phyloP scores from a whole-genome alignment of 1,140 invertebrate genomes.

The Glomeris maerens region DNA sequence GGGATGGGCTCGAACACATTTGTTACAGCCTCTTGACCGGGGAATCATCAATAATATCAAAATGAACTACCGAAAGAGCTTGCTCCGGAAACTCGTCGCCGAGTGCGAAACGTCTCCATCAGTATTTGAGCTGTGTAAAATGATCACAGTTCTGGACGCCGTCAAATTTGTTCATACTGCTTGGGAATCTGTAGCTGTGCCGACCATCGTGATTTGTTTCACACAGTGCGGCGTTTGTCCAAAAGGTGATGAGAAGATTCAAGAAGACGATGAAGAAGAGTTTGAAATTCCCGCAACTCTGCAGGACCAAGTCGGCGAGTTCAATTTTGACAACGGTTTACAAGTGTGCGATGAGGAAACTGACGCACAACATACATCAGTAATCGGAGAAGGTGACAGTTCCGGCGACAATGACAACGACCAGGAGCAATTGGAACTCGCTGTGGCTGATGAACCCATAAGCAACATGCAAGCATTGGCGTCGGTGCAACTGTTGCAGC shows the following conservation, averaged over 20 bases:
- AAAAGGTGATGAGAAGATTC: no score
- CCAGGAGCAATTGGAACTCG: no score
- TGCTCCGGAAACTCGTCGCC: neutral
- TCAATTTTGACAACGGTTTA: no score
- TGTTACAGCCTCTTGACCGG: conserved; percentile 22
- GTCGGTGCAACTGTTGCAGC: no score
- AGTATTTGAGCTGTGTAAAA: neutral
- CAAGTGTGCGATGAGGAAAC: no score
- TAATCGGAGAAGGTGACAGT: no score
- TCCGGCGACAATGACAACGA: no score
- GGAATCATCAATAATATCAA: conserved; percentile 20
- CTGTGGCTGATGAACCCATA: no score
- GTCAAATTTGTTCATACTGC: neutral
- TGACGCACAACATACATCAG: no score
- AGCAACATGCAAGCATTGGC: no score
- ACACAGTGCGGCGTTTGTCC: neutral
- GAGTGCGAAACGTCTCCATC: neutral
- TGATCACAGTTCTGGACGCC: neutral
- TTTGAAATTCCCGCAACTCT: neutral
- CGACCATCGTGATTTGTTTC: neutral
- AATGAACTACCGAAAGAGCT: conserved; percentile 4
- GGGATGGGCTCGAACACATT: no score
- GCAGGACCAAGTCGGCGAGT: no score
- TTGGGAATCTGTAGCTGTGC: neutral
- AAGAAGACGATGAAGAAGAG: neutral